Percentiles rank a stretch among this genome's conserved stretches.
These are phyloP conservation scores for Cuniculus paca DNA, from an alignment of 2,797 vertebrate species.

Conservation along the genomic window DNA sequence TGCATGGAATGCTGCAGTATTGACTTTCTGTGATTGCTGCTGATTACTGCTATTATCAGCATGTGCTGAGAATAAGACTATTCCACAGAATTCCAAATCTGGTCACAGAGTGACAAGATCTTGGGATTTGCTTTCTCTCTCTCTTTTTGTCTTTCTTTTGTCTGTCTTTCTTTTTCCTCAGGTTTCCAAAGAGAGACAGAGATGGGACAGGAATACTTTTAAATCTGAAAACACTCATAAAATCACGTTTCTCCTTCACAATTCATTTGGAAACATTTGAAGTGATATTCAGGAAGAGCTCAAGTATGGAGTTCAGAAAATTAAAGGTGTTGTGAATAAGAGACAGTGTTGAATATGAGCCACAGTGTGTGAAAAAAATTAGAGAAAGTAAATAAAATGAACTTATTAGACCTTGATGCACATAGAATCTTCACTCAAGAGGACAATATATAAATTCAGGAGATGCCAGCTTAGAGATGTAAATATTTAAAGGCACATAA, in stretches of 20 bases:
- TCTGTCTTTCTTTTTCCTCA: no score
- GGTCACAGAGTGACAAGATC: neutral
- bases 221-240: neutral
- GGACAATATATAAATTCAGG: neutral
- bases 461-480: neutral
- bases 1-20: neutral
- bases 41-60: neutral
- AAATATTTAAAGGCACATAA: conserved; percentile 43
- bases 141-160: no score
- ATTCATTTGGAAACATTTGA: conserved; percentile 37
- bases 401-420: neutral
- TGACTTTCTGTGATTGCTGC: neutral
- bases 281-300: neutral
- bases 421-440: neutral
- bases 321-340: neutral
- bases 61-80: neutral
- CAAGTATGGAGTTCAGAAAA: neutral
- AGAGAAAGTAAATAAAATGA: neutral
- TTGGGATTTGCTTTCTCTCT: neutral
- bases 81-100: neutral
- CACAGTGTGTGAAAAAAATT: neutral
- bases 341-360: neutral
- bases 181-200: neutral
- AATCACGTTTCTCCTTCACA: neutral
- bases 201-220: neutral